Base-by-base conservation (phyloP, 1,140 invertebrate genomes). In the Musca vetustissima region DNA sequence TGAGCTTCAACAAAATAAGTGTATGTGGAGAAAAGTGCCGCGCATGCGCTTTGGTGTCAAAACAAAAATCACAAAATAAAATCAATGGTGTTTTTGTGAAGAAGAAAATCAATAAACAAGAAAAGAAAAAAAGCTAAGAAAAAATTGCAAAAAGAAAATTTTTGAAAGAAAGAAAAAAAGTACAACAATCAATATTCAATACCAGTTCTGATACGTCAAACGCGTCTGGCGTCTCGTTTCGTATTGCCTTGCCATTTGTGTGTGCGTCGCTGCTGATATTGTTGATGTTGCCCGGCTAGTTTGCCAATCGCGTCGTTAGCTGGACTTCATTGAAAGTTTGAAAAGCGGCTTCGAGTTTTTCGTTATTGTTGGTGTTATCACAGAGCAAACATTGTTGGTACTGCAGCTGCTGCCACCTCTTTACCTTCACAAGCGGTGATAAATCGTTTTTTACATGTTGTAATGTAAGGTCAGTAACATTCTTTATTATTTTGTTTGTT, bases 381-480 rank as follows among this genome's bases (percentile, higher is more conserved):
- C 49, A 1, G 36, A 1, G 36, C 13, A 43, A 43, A 43, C 36
- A 1, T 43, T 43, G 36, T 43, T 43, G 36, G 36, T 8, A 43
- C 11, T 43, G 36, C 36, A 8, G 36, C 11, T 52, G 1, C n/a
- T 59, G 55, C n/a, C 28, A 25, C 28, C 14, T 1, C 15, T 59
- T 17, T 28, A 9, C n/a, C 24, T 32, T 59, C 24, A 32, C 25
- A 32, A 13, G 36, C 36, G 19, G 57, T 61, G 57, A 61, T 61
- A 61, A 61, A 61, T 61, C 28, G 57, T 19, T 36, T 36, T 61
- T 61, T 61, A 36, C 57, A 61, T 61, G 57, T 61, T 61, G 57
- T 61, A 61, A 61, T 61, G 57, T 61, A 61, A 61, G 57, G 57
- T 61, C 57, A 61, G 57, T 61, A 61, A 61, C 57, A 61, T 61